A percentile compares a stretch with the other conserved stretches of the same genome.
Conservation (phyloP, 2,797 vertebrate species). For the Scomberomorus guttatus region DNA sequence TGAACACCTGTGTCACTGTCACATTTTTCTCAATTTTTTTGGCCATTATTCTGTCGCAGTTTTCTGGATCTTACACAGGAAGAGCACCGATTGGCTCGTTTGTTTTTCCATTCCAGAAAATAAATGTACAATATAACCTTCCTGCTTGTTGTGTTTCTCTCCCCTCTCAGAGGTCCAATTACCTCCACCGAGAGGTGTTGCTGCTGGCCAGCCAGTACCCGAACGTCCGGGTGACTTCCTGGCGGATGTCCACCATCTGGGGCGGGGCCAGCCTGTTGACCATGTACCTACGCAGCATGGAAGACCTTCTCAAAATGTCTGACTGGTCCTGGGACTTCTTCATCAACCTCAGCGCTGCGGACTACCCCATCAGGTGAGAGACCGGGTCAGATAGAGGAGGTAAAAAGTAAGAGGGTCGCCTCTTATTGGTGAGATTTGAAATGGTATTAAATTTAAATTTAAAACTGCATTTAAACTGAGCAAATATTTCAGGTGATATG, state of each 20-base stretch:
- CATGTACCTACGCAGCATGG: slow-evolving; percentile 96
- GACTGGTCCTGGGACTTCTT: slow-evolving; percentile 99
- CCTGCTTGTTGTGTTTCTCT: neutral
- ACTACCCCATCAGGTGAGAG: slow-evolving; percentile 96
- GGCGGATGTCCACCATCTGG: slow-evolving; percentile 99
- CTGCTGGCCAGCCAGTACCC: slow-evolving; percentile 87
- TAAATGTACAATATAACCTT: neutral
- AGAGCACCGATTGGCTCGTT: too few species aligned
- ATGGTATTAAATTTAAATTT: too few species aligned
- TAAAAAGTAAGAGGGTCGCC: too few species aligned
- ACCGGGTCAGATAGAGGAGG: neutral
- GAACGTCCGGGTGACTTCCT: slow-evolving; percentile 93
- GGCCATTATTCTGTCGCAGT: too few species aligned
- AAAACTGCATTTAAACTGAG: too few species aligned
- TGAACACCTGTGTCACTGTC: too few species aligned
- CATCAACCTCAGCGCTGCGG: slow-evolving; percentile 97
- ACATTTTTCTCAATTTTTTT: too few species aligned
- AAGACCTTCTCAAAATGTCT: slow-evolving; percentile 92
- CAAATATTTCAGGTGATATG: neutral
- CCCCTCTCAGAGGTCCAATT: slow-evolving; percentile 92
- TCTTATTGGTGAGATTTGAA: neutral
- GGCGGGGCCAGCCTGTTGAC: slow-evolving; percentile 95
- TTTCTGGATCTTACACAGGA: too few species aligned
- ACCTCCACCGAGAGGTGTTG: slow-evolving; percentile 92
- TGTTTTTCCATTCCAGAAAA: too few species aligned